These are phyloP conservation scores for Agonopterix subpropinquella DNA, from an alignment of 2,888 invertebrate species.

Conservation along the genomic window DNA sequence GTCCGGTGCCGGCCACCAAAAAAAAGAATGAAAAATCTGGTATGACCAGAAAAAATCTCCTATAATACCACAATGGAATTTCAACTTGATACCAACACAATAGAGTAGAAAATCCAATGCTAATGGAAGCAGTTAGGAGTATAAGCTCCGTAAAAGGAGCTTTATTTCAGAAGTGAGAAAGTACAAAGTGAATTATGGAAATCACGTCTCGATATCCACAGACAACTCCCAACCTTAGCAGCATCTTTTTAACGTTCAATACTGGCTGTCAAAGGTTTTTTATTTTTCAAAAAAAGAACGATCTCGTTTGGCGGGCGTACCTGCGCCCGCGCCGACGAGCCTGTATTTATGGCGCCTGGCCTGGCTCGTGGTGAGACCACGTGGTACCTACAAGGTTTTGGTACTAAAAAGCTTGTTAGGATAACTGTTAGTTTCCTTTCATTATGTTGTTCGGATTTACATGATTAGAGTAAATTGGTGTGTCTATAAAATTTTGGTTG, in stretches of 20 bases:
- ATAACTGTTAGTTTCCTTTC: conserved; percentile 60
- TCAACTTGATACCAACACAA: conserved; percentile 24
- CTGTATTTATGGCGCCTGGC: conserved; percentile 75
- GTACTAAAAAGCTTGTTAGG: conserved; percentile 66
- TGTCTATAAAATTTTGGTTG: conserved; percentile 15
- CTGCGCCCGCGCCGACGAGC: conserved; percentile 69
- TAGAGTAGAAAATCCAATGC: conserved; percentile 17
- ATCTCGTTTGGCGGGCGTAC: conserved; percentile 74
- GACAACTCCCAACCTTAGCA: not conserved
- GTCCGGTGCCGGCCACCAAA: conserved; percentile 58
- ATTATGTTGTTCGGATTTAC: conserved; percentile 41
- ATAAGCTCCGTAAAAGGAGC: conserved; percentile 60
- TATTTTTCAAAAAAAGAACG: conserved; percentile 60
- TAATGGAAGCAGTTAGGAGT: conserved; percentile 25
- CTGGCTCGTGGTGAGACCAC: conserved; percentile 49
- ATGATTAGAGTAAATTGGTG: conserved; percentile 22
- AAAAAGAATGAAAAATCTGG: conserved; percentile 65
- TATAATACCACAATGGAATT: conserved; percentile 23
- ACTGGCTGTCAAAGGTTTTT: conserved; percentile 15
- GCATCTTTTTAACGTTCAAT: conserved; percentile 26
- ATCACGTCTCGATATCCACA: not conserved
- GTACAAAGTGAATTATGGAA: conserved; percentile 68
- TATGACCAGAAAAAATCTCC: conserved; percentile 64
- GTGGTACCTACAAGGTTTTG: conserved; percentile 44
- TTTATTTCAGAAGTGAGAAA: conserved; percentile 72